Percentiles rank a stretch among this genome's conserved stretches.
Conservation (phyloP, 2,888 invertebrate species). For the Sphecodes monilicornis region DNA sequence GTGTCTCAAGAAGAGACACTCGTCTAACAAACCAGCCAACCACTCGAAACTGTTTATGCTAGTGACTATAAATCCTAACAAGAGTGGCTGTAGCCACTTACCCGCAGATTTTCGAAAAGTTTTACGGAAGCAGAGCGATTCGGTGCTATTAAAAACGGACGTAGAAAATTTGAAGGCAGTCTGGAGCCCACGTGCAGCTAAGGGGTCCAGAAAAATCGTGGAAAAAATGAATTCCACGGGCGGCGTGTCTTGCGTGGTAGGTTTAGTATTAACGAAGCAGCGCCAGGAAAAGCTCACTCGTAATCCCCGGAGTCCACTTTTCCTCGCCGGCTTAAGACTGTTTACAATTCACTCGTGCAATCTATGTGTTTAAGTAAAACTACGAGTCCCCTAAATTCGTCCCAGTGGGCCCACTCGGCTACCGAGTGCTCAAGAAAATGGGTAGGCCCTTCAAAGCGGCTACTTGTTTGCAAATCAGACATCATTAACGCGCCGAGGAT, state of each 20-base stretch:
- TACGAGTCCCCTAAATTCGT: conserved; percentile 2
- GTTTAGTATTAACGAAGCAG: no score
- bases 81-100: neutral
- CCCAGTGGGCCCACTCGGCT: neutral
- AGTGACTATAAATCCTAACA: neutral
- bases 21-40: neutral
- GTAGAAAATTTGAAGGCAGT: neutral
- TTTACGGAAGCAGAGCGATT: neutral
- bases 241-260: neutral
- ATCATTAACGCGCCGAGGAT: conserved; percentile 62
- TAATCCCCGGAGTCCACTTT: neutral
- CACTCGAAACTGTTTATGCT: neutral
- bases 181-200: conserved; percentile 3
- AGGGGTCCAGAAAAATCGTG: neutral
- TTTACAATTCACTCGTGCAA: neutral
- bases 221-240: conserved; percentile 33
- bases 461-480: conserved; percentile 57
- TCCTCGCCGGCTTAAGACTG: neutral
- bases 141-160: neutral
- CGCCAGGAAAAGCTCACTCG: no score
- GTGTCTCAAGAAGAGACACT: neutral
- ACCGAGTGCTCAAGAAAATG: neutral
- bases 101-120: neutral
- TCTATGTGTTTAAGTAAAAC: neutral
- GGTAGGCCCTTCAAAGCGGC: neutral